These are phyloP conservation scores for Sinodicranocentrus sp. DNA, from an alignment of 2,888 invertebrate genomes.

Conservation along the genomic window DNA sequence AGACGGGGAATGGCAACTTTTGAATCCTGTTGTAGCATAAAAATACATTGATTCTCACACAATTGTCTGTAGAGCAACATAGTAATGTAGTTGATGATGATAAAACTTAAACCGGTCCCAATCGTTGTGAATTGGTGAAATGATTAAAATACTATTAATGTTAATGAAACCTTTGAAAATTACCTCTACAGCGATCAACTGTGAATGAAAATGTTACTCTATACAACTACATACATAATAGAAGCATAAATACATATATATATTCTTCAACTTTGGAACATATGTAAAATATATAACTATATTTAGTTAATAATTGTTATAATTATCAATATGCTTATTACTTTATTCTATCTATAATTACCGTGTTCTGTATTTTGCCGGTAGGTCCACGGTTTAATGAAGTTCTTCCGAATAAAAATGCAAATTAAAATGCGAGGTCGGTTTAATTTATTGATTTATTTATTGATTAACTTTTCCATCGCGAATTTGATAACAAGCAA, in stretches of 20 bases:
- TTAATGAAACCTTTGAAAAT: not conserved
- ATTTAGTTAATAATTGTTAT: not conserved
- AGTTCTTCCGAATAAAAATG: constrained; percentile 19
- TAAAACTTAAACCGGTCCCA: too few relatives aligned
- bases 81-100: too few relatives aligned
- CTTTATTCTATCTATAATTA: constrained; percentile 8
- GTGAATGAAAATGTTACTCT: constrained; percentile 15
- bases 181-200: not conserved
- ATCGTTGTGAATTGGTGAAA: too few relatives aligned
- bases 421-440: not conserved
- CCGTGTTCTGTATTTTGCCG: constrained; percentile 47
- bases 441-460: too few relatives aligned
- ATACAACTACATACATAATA: not conserved
- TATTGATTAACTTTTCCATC: too few relatives aligned
- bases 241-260: not conserved
- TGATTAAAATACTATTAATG: too few relatives aligned
- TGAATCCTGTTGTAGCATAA: too few relatives aligned
- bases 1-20: too few relatives aligned
- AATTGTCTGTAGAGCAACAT: too few relatives aligned
- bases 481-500: too few relatives aligned
- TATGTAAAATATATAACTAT: not conserved
- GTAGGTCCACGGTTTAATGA: constrained; percentile 16
- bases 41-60: too few relatives aligned
- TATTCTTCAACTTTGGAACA: not conserved
- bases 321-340: constrained; percentile 5